phyloP scores from a whole-genome alignment of 2,888 invertebrate species.

The Drosophila merina region DNA sequence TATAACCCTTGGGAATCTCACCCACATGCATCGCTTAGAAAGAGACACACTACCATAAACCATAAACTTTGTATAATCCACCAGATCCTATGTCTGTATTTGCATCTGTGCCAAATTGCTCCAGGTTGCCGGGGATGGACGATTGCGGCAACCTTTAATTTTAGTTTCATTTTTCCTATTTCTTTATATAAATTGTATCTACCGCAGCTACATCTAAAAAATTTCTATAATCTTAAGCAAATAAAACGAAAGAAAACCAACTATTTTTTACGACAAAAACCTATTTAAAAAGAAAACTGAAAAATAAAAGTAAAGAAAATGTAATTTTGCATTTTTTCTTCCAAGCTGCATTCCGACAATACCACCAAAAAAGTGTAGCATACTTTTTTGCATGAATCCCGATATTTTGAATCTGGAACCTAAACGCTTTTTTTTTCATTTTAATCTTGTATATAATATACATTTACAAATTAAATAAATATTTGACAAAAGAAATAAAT shows the following conservation, averaged over 20 bases:
- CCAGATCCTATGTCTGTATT: constrained; percentile 25
- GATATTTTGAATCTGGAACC: no score
- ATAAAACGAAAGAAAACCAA: constrained; percentile 16
- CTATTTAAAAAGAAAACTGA: constrained; percentile 52
- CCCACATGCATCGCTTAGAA: constrained; percentile 28
- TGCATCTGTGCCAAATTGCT: constrained; percentile 67
- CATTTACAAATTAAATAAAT: no score
- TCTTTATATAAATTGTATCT: constrained; percentile 38
- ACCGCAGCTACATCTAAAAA: constrained; percentile 38
- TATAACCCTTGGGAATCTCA: constrained; percentile 3
- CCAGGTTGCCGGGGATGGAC: constrained; percentile 30
- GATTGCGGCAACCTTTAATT: constrained; percentile 48
- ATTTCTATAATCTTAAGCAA: constrained; percentile 56
- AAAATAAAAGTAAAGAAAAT: constrained; percentile 47
- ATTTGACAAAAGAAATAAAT: no score
- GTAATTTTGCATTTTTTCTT: neutral
- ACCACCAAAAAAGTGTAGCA: neutral
- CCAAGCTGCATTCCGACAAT: no score
- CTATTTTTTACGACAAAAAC: constrained; percentile 47
- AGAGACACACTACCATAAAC: constrained; percentile 17
- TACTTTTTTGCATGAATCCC: neutral
- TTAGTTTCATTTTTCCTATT: constrained; percentile 56
- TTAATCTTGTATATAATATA: no score
- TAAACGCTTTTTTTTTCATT: no score
- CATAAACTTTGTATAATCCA: constrained; percentile 45